phyloP scores from a whole-genome alignment of 1,140 invertebrate genomes.

The Rhagoletis zephyria region DNA sequence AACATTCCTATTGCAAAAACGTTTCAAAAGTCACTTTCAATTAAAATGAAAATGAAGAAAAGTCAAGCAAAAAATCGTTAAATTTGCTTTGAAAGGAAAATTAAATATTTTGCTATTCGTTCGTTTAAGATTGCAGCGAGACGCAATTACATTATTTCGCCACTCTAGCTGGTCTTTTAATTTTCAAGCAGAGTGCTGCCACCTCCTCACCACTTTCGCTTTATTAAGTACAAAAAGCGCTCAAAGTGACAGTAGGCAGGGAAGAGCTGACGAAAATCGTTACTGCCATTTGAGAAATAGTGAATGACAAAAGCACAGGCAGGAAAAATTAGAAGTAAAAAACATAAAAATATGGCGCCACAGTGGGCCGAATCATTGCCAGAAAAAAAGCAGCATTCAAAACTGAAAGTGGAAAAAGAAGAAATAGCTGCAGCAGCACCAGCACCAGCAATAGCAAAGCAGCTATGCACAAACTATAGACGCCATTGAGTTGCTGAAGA shows the following conservation, averaged over 20 bases:
- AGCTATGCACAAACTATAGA: not conserved
- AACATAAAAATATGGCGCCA: slow-evolving; percentile 23
- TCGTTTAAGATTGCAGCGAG: not conserved
- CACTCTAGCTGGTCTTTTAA: not conserved
- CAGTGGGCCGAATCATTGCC: slow-evolving; percentile 22
- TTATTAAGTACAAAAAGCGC: too few relatives aligned
- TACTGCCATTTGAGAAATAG: slow-evolving; percentile 24
- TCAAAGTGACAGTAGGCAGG: not conserved
- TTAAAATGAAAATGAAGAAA: not conserved
- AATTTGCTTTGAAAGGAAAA: slow-evolving; percentile 13
- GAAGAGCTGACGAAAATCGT: not conserved
- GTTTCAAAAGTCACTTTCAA: not conserved
- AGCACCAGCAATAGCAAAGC: not conserved
- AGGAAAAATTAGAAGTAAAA: not conserved
- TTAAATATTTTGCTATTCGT: slow-evolving; percentile 9
- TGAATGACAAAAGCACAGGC: not conserved
- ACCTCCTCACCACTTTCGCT: not conserved
- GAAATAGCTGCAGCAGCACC: not conserved
- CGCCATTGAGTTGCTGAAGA: slow-evolving; percentile 7
- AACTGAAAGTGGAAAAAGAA: not conserved
- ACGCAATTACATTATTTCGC: not conserved
- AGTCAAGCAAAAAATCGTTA: not conserved
- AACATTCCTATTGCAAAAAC: not conserved
- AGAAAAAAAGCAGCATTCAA: slow-evolving; percentile 12
- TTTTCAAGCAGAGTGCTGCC: not conserved